These are phyloP conservation scores for Bradysia coprophila DNA, from an alignment of 1,140 invertebrate species.

Conservation along the genomic window DNA sequence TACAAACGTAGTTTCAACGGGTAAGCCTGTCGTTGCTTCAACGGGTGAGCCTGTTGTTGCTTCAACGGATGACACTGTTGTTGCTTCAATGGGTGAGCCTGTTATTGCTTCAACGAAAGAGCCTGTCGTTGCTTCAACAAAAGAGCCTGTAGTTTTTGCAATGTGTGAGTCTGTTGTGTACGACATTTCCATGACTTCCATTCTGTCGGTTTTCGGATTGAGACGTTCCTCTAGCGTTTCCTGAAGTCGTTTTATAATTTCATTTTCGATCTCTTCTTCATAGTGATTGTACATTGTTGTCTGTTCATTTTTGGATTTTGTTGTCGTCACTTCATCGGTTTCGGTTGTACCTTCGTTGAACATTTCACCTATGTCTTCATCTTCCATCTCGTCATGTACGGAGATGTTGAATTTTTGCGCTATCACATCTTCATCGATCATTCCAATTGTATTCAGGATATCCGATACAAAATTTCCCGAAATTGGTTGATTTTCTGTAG, in stretches of 20 bases:
- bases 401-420: no score
- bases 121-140: neutral
- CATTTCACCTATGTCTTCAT: no score
- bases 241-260: no score
- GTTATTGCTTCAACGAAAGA: neutral
- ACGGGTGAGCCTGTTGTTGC: neutral
- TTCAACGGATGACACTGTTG: neutral
- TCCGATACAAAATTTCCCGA: neutral
- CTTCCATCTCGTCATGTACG: no score
- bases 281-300: no score
- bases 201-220: no score
- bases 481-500: neutral
- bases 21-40: neutral
- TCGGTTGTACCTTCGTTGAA: no score
- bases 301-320: no score
- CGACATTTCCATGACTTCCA: no score
- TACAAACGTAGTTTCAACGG: constrained; percentile 1
- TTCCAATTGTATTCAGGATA: neutral
- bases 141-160: neutral
- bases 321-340: no score
- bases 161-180: neutral
- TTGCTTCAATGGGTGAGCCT: neutral
- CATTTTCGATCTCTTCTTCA: no score
- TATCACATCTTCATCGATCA: neutral
- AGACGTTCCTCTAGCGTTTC: no score